Base-by-base conservation (phyloP, 2,113 vertebrate species). In the Podiceps cristatus region DNA sequence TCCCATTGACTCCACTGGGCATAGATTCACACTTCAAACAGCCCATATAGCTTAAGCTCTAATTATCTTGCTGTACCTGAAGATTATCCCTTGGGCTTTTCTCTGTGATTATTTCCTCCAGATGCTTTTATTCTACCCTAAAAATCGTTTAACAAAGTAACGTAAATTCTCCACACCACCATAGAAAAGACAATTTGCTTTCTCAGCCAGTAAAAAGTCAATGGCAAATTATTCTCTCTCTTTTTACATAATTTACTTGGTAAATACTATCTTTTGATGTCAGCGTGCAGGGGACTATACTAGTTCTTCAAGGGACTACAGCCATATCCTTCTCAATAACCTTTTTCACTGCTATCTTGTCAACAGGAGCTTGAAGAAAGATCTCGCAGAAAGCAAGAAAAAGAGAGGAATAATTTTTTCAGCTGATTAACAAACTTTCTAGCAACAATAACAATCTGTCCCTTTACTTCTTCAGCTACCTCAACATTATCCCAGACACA, bases 51-150 rank as follows among this genome's bases (percentile, higher is more conserved):
- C 72, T 90, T 77, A 80, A 90, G 59, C 59, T 88, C 75, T 67
- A 92, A 86, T 86, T 94, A 93, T 84, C 85, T 86, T 68, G 25
- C 60, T 84, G 47, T 81, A 94, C 78, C 86, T 91, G 75, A 93
- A 95, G 82, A 92, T 86, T 74, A 95, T 81, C 73, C 80, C 87
- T 95, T 86, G 71, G 78, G 86, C 63, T 75, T 67, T 95, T 56
- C 69, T 84, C 64, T 92, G 86, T 1, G 8, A 77, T 87, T 96
- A 59, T 92, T 97, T 97, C 76, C 44, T 91, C 79, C 60, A 84
- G 37, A 74, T 88, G 75, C 64, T 67, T 96, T 95, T 84, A 77
- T 71, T 91, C 33, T 47, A 71, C 31, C 75, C 64, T 71, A 86
- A 52, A 93, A 93, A 93, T 84, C 35, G 0, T 88, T 95, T 86